These are phyloP conservation scores for Anneissia japonica DNA, from an alignment of 35 echinoderm and acorn worm species.

Conservation along the genomic window DNA sequence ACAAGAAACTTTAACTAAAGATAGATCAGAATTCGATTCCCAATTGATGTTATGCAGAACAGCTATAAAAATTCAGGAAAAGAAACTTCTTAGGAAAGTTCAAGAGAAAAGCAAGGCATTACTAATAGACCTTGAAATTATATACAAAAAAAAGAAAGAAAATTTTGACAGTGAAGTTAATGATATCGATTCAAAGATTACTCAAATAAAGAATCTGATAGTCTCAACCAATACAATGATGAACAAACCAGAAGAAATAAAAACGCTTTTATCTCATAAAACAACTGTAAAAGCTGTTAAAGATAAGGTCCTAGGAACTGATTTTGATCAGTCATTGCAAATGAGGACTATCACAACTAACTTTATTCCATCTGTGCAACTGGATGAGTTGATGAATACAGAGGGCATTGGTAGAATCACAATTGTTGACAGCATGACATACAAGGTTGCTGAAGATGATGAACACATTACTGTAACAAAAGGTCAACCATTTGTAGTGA, in stretches of 20 bases:
- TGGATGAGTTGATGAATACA: background rate
- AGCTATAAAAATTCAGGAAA: background rate
- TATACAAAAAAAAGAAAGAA: background rate
- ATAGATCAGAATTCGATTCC: background rate
- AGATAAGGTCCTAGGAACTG: background rate
- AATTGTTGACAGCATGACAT: background rate
- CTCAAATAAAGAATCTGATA: background rate
- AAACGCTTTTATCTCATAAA: background rate
- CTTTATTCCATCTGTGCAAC: background rate
- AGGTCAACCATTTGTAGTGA: background rate
- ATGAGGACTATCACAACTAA: background rate
- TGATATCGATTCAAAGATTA: background rate
- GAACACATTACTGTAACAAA: background rate
- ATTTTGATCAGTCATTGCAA: background rate
- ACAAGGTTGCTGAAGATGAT: background rate
- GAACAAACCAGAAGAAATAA: background rate
- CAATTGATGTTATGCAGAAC: background rate
- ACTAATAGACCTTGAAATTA: background rate
- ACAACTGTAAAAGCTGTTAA: background rate
- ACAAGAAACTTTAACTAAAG: background rate
- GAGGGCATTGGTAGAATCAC: background rate
- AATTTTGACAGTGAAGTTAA: background rate
- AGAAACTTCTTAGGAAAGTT: background rate
- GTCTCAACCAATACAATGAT: background rate
- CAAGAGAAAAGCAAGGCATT: background rate